Conservation (phyloP, 2,797 vertebrate species). For the Acipenser transmontanus region DNA sequence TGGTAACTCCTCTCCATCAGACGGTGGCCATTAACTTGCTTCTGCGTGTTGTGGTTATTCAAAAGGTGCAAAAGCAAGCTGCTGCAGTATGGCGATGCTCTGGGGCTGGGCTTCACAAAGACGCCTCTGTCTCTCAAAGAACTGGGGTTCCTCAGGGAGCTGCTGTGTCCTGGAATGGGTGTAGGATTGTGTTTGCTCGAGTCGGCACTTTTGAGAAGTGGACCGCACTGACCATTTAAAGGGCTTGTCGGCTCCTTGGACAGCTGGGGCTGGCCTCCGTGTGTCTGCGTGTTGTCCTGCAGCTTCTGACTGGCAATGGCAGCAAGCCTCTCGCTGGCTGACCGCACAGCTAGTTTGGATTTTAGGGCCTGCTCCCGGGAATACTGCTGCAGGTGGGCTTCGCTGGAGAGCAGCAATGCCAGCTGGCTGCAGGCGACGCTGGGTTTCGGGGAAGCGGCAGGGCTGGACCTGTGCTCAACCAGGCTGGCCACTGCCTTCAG, state of each 20-base stretch:
- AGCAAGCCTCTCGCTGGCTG: conserved; percentile 89
- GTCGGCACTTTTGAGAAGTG: conserved; percentile 57
- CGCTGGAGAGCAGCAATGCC: conserved; percentile 91
- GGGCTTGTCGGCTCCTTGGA: conserved; percentile 68
- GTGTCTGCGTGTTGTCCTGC: conserved; percentile 74
- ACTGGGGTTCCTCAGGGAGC: conserved; percentile 50
- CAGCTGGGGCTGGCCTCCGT: conserved; percentile 56
- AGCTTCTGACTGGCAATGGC: conserved; percentile 83
- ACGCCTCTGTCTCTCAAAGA: conserved; percentile 68
- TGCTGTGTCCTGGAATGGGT: conserved; percentile 57
- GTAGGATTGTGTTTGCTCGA: conserved; percentile 63
- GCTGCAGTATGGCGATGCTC: conserved; percentile 82
- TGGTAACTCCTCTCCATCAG: conserved; percentile 71
- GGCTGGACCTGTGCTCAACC: conserved; percentile 90
- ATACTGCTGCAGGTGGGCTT: conserved; percentile 96
- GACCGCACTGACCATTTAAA: conserved; percentile 71
- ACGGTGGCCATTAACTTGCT: conserved; percentile 72
- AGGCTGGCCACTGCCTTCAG: conserved; percentile 93
- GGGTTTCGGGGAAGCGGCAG: conserved; percentile 88
- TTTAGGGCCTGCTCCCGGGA: conserved; percentile 93
- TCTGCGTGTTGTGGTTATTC: conserved; percentile 87
- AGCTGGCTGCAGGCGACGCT: conserved; percentile 95
- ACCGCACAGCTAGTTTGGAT: conserved; percentile 86
- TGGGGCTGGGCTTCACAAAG: conserved; percentile 67
- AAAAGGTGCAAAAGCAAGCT: conserved; percentile 90